Evolutionary conservation across 2,113 vertebrate species (phyloP).

Genomic region (Manacus vitellinus): DNA sequence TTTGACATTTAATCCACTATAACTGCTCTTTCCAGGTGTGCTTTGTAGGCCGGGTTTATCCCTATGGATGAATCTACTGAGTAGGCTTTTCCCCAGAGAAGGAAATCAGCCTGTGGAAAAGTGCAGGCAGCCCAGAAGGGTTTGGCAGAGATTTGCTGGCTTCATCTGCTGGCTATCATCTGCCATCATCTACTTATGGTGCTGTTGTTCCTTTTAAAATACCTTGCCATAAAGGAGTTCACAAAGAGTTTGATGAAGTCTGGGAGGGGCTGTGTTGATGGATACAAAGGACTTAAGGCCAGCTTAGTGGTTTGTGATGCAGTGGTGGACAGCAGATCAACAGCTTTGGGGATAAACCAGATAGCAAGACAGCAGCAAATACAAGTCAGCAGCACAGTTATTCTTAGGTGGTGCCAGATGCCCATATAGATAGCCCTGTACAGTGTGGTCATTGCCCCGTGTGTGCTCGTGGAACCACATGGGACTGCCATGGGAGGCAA

Average conservation of each 20-base stretch:
- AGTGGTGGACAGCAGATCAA: not conserved
- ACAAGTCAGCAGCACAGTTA: not conserved
- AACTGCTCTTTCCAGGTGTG: not conserved
- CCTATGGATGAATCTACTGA: not conserved
- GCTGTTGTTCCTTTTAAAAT: not conserved
- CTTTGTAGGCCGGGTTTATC: not conserved
- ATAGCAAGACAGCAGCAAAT: not conserved
- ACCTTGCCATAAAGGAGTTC: not conserved
- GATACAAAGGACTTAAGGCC: not conserved
- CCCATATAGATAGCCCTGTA: accelerated
- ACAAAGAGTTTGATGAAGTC: not conserved
- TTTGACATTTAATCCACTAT: not conserved
- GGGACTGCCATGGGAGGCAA: not conserved
- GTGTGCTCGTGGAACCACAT: not conserved
- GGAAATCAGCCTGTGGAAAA: not conserved
- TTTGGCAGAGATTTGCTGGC: not conserved
- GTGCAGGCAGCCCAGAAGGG: not conserved
- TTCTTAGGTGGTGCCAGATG: not conserved
- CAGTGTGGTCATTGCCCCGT: not conserved
- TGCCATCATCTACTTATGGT: not conserved
- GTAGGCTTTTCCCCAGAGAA: not conserved
- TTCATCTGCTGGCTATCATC: not conserved
- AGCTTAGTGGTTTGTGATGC: not conserved
- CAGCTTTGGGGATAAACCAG: not conserved
- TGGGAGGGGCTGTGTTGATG: not conserved